These are phyloP conservation scores for Sander vitreus DNA, from an alignment of 2,113 vertebrate genomes.

Conservation along the genomic window DNA sequence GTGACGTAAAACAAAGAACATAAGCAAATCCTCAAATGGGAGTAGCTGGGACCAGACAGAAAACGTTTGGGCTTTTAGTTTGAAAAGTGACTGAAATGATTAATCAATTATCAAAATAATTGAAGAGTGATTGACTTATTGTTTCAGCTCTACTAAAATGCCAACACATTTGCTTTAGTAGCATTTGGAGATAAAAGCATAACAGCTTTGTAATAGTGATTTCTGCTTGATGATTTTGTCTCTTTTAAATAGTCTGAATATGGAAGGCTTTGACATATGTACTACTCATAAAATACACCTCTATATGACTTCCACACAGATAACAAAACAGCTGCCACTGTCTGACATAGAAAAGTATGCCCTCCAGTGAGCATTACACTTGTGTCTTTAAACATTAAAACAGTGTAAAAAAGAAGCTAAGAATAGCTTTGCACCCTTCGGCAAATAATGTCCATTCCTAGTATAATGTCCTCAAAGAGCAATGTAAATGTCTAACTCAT, in stretches of 20 bases:
- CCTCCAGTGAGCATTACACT: neutral
- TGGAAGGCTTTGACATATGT: neutral
- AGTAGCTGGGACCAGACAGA: neutral
- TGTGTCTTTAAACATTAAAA: neutral
- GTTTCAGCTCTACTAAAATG: neutral
- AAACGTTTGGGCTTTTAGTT: neutral
- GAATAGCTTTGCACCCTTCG: neutral
- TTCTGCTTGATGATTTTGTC: neutral
- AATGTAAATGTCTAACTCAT: slow-evolving; percentile 34
- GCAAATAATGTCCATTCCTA: neutral
- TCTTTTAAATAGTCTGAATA: neutral
- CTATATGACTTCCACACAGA: neutral
- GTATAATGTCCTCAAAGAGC: slow-evolving; percentile 1
- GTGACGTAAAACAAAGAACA: neutral
- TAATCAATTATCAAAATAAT: neutral
- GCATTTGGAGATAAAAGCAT: neutral
- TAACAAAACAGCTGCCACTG: neutral
- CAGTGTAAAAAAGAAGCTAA: neutral
- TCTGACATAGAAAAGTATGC: neutral
- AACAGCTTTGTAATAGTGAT: neutral
- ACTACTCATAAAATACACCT: neutral
- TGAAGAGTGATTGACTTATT: neutral
- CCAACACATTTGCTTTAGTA: neutral
- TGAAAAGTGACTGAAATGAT: neutral
- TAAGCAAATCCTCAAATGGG: neutral